Conservation (phyloP, 2,888 invertebrate species). For the Eucriotettix oculatus region DNA sequence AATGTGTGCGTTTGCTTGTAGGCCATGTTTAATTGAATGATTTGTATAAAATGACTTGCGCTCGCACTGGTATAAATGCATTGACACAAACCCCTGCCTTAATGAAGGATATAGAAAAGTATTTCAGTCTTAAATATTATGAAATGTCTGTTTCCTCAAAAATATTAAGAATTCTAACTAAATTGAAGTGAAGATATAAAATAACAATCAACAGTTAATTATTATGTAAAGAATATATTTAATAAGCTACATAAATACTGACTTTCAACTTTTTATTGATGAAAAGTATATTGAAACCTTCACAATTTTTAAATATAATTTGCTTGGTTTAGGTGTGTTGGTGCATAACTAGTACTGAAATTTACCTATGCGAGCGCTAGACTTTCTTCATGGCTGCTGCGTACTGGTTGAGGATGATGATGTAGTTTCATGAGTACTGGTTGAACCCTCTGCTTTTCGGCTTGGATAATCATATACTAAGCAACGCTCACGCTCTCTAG, state of each 20-base stretch:
- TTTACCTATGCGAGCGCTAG: not conserved
- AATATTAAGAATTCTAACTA: too few species aligned
- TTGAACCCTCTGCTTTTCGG: slow-evolving; percentile 9
- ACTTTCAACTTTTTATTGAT: too few species aligned
- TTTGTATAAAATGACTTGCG: not conserved
- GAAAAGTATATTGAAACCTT: not conserved
- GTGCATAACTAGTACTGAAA: not conserved
- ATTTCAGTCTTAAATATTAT: too few species aligned
- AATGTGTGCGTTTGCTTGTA: not conserved
- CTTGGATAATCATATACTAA: slow-evolving; percentile 11
- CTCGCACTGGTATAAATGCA: too few species aligned
- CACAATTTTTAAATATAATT: not conserved
- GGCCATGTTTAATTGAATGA: not conserved
- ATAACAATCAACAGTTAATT: too few species aligned
- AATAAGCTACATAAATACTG: too few species aligned
- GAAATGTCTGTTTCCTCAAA: too few species aligned
- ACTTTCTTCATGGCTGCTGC: slow-evolving; percentile 6
- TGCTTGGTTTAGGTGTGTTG: not conserved
- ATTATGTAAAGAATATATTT: too few species aligned
- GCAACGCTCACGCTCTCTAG: slow-evolving; percentile 9
- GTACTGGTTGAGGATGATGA: slow-evolving; percentile 4
- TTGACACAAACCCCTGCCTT: too few species aligned
- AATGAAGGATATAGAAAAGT: too few species aligned
- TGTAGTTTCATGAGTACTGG: slow-evolving; percentile 3
- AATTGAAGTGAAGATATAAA: too few species aligned